These are phyloP conservation scores for Origma solitaria DNA, from an alignment of 2,113 vertebrate genomes.

Conservation along the genomic window DNA sequence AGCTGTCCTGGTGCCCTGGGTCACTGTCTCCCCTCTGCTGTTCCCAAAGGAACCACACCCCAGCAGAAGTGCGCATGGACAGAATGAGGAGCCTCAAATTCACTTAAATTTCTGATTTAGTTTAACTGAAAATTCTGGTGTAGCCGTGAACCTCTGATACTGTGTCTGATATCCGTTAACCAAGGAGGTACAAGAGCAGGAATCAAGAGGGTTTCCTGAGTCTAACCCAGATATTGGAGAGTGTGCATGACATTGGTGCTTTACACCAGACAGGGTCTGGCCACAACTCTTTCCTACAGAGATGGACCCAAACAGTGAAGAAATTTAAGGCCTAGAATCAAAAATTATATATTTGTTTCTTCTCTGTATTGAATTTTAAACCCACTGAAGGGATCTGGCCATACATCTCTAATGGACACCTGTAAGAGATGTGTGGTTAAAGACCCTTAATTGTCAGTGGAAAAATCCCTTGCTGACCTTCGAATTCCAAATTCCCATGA, in stretches of 20 bases:
- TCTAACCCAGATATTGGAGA: accelerated
- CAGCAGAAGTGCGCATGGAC: not conserved
- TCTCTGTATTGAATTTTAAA: not conserved
- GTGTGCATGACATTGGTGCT: not conserved
- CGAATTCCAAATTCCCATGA: not conserved
- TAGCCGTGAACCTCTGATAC: not conserved
- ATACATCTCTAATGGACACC: not conserved
- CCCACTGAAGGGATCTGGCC: not conserved
- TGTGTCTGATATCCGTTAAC: not conserved
- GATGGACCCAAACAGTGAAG: not conserved
- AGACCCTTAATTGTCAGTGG: not conserved
- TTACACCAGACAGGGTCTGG: not conserved
- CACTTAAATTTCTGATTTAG: not conserved
- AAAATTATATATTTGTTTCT: accelerated
- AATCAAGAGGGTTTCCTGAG: not conserved
- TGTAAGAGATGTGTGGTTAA: not conserved
- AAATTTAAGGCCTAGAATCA: not conserved
- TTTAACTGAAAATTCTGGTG: not conserved
- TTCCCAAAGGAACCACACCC: not conserved
- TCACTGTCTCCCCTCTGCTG: not conserved
- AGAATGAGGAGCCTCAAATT: not conserved
- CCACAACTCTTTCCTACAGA: not conserved
- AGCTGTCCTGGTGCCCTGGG: not conserved
- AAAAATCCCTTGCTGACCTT: not conserved
- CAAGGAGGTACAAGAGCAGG: not conserved